A percentile compares a stretch with the other conserved stretches of the same genome.
Evolutionary conservation across 2,797 vertebrate genomes (phyloP).

Genomic region (Rhinoraja longicauda): DNA sequence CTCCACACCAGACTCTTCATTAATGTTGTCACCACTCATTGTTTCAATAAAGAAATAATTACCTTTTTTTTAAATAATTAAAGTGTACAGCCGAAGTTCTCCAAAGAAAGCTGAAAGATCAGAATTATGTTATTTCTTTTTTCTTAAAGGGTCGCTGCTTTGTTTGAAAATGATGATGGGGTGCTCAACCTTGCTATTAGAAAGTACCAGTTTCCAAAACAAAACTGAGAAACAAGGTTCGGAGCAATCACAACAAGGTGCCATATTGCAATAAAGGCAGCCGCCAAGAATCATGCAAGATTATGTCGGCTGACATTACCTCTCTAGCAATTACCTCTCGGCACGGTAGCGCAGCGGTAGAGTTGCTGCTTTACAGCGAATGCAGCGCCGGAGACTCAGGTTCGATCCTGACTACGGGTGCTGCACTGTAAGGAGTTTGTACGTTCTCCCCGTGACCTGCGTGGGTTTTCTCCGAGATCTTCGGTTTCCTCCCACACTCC

Average conservation of each 20-base stretch:
- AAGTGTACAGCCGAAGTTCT: too few species aligned
- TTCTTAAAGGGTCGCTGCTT: not conserved
- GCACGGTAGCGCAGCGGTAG: too few species aligned
- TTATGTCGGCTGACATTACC: not conserved
- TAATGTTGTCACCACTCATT: not conserved
- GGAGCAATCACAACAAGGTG: not conserved
- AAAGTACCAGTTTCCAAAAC: not conserved
- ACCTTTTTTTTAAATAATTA: not conserved
- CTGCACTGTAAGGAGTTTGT: too few species aligned
- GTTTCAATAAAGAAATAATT: not conserved
- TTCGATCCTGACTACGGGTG: too few species aligned
- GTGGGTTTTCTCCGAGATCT: too few species aligned
- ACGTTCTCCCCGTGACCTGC: too few species aligned
- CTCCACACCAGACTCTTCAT: not conserved
- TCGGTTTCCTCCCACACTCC: too few species aligned
- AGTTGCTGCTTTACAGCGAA: too few species aligned
- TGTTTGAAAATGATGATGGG: not conserved
- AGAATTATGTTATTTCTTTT: not conserved
- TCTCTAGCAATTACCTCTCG: too few species aligned
- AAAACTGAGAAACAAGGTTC: not conserved
- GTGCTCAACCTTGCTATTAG: not conserved
- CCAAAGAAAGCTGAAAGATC: not conserved
- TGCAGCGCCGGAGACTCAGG: too few species aligned
- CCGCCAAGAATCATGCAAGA: not conserved
- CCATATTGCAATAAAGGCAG: not conserved